These are phyloP conservation scores for Ophioninae sp. DNA, from an alignment of 2,888 invertebrate species.

Conservation along the genomic window DNA sequence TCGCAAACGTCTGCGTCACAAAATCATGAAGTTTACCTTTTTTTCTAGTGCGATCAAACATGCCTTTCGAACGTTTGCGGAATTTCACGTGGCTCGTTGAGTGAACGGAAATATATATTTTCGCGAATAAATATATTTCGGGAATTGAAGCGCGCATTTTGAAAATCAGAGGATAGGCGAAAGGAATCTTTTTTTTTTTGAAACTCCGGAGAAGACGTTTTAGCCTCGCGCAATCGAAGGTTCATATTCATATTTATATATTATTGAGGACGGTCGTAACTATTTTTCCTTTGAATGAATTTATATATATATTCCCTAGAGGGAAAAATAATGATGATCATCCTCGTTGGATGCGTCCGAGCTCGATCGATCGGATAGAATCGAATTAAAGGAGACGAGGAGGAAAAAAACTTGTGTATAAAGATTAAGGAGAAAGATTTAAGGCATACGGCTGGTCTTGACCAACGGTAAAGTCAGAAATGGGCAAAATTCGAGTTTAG, in stretches of 20 bases:
- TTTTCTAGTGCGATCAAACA: neutral
- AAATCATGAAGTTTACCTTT: neutral
- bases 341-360: constrained; percentile 36
- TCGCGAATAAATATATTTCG: too few species aligned
- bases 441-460: constrained; percentile 60
- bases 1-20: neutral
- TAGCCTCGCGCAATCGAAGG: constrained; percentile 57
- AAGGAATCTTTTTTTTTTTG: constrained; percentile 2
- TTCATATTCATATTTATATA: constrained; percentile 49
- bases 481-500: constrained; percentile 27
- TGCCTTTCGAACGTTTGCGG: neutral
- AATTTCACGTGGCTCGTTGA: neutral
- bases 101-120: neutral
- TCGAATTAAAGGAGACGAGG: constrained; percentile 25
- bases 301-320: constrained; percentile 23
- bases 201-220: neutral
- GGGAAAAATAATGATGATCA: constrained; percentile 25
- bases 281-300: constrained; percentile 10
- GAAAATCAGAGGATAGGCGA: neutral
- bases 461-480: constrained; percentile 51
- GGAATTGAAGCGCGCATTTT: neutral
- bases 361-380: constrained; percentile 39
- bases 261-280: too few species aligned
- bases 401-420: constrained; percentile 17
- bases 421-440: constrained; percentile 24